Base-by-base conservation (phyloP, 2,797 vertebrate genomes). In the Babyrousa celebensis region DNA sequence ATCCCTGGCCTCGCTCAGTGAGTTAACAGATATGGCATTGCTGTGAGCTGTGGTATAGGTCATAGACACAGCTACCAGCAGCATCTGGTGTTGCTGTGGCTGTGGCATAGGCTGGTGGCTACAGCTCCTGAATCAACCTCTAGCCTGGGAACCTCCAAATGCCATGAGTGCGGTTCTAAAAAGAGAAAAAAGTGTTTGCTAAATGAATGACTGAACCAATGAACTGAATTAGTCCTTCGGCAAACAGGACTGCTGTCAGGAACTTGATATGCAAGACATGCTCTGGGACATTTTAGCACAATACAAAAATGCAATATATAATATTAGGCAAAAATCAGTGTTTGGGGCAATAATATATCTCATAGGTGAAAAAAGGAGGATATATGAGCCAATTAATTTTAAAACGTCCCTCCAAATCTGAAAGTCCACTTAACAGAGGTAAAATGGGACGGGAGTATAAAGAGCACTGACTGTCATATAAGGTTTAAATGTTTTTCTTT, bases 371-470 rank as follows among this genome's bases (percentile, higher is more conserved):
- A 74, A 79, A 68, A 43, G 20, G 32, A 62, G 23, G 40, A 62
- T 14, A 58, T 5, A 17, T 78, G n/a, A 74, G 78, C 12, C 1
- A 84, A 15, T 74, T 95, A 87, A 74, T 27, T 72, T 95, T 79
- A 58, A 89, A 91, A 74, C 15, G 83, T 11, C 6, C 68, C 58
- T 80, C 48, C 78, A 96, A 88, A 88, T 93, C 43, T 79, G 25
- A 87, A 94, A 29, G 29, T 48, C 20, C 43, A 88, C 23, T 82
- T 71, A 56, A 89, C 1, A 75, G 75, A 96, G 60, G 70, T 72
- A 83, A 67, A 80, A 94, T 32, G 23, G 20, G 1, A 74, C 72
- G 18, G 6, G 16, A 67, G 63, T 60, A 60, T 72, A 85, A 36
- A 93, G 18, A 67, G 14, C 20, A 68, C 12, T 68, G 9, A 77